Base-by-base conservation (phyloP, 1,140 invertebrate genomes). In the Caenorhabditis briggsae region DNA sequence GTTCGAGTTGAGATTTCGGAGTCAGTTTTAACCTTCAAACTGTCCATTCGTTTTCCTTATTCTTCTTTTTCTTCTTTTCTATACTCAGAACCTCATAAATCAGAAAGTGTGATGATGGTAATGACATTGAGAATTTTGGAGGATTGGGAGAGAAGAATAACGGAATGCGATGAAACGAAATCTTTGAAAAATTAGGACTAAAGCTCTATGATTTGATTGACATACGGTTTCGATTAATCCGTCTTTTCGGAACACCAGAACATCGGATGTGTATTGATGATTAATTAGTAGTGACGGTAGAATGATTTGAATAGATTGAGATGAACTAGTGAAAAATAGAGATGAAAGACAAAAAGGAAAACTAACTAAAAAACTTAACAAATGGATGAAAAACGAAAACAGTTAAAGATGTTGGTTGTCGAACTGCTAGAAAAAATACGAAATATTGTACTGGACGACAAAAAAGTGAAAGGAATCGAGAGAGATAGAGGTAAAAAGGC, bases 221-320 rank as follows among this genome's bases (percentile, higher is more conserved):
- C 70, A 78, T 18, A 46, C 70, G 46, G 46, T 78, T 50, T 78
- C 7, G n/a, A 78, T 78, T 78, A 78, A 78, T 78, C 70, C 50
- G 46, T 50, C 70, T 50, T 78, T 78, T 78, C 70, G 43, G 70
- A 50, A 53, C 50, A 46, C 43, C 70, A n/a, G 46, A 43, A 50
- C 70, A 41, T 78, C 41, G 46, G 48, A 50, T 46, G 33, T 65
- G 46, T n/a, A 78, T 50, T 25, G 48, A 50, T 78, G 70, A 48
- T 46, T 50, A 78, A 78, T 78, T 78, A 53, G 70, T 78, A 78
- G 70, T 50, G 70, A 50, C 70, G 43, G 70, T 74, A 48, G 20
- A 46, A n/a, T 48, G 65, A 74, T 50, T 78, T n/a, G 70, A 25
- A 50, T 9, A 23, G 33, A 43, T 46, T 78, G 46, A 78, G 12